A percentile compares a stretch with the other conserved stretches of the same genome.
These are phyloP conservation scores for Lithodes maja DNA, from an alignment of 2,888 invertebrate species.

Conservation along the genomic window DNA sequence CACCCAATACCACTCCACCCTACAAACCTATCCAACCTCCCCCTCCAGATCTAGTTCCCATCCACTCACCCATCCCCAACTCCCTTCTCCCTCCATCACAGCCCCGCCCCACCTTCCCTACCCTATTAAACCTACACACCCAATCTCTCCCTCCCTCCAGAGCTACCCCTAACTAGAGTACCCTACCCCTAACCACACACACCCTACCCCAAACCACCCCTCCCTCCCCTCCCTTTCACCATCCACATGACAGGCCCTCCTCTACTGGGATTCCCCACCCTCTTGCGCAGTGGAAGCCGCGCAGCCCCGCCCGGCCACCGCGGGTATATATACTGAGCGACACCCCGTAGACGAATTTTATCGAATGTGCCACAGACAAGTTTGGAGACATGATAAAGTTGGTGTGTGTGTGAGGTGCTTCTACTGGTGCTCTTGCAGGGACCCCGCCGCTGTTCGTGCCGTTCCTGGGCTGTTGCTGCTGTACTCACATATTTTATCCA, in stretches of 20 bases:
- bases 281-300: slow-evolving; percentile 17
- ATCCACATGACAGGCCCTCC: background rate
- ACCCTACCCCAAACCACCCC: background rate
- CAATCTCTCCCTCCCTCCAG: too few species aligned
- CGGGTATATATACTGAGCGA: slow-evolving; percentile 68
- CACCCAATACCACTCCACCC: too few species aligned
- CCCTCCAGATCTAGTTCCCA: too few species aligned
- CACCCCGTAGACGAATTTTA: slow-evolving; percentile 70
- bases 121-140: too few species aligned
- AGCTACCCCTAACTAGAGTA: too few species aligned
- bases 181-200: background rate
- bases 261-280: background rate
- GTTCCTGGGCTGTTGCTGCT: slow-evolving; percentile 25
- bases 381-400: slow-evolving; percentile 62
- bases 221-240: slow-evolving; percentile 7
- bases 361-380: slow-evolving; percentile 66
- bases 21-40: too few species aligned
- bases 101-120: too few species aligned
- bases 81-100: too few species aligned
- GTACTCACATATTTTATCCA: slow-evolving; percentile 52
- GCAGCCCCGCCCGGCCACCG: slow-evolving; percentile 34
- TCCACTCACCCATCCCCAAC: too few species aligned
- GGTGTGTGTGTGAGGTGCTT: slow-evolving; percentile 53
- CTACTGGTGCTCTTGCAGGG: slow-evolving; percentile 41
- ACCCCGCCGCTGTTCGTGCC: slow-evolving; percentile 20